These are phyloP conservation scores for Papio anubis DNA, from an alignment of 2,113 vertebrate genomes.

Conservation along the genomic window DNA sequence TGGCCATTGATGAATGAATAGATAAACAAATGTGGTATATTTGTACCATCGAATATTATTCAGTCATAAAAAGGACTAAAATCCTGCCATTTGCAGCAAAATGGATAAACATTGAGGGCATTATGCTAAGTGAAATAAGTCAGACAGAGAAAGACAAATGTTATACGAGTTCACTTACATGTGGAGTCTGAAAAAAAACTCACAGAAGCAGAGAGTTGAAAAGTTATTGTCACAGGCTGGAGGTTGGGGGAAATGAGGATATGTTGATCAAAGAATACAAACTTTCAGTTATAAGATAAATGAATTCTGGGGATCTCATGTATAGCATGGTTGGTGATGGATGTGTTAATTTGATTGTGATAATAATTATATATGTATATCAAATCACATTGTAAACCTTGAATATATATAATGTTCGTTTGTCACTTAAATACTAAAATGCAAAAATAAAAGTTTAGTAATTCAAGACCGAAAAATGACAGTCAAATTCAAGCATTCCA, in stretches of 20 bases:
- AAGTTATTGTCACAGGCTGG: background rate
- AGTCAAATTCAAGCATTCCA: background rate
- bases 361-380: background rate
- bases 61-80: background rate
- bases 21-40: background rate
- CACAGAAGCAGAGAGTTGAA: background rate
- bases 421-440: background rate
- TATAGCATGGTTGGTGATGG: background rate
- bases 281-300: background rate
- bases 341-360: background rate
- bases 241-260: background rate
- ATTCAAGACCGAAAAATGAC: background rate
- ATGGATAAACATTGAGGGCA: background rate
- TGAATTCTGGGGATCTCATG: background rate
- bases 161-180: background rate
- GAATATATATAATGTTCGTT: background rate
- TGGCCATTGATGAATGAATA: background rate
- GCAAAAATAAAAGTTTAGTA: background rate
- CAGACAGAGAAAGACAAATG: background rate
- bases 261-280: background rate
- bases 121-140: background rate
- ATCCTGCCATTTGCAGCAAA: background rate
- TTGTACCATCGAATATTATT: background rate
- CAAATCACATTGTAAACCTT: no score
- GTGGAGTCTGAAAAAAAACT: background rate